Evolutionary conservation across 2,113 vertebrate species (phyloP), one percentile per base, ranked within the genome.

Genomic region (Centropus bengalensis): DNA sequence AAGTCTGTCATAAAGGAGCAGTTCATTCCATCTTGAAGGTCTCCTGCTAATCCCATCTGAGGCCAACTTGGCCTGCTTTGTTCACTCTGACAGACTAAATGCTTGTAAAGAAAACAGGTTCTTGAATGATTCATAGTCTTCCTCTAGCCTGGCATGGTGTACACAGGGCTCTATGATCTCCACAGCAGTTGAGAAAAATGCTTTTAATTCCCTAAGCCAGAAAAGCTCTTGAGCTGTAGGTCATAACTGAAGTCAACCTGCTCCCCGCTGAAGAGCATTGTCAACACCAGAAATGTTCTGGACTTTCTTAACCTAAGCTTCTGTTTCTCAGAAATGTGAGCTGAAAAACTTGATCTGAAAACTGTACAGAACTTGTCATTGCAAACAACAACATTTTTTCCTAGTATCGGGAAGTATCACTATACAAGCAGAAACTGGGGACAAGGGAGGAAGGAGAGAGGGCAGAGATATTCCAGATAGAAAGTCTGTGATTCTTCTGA

Each of bases 51-150:
- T 94, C 74, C 20, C 18, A 17, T 55, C 21, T 79, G 58, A 84
- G 69, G 40, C 73, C 49, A 27, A 68, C 44, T 75, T 84, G 58
- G 52, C 36, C 36, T 78, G 52, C 47, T 87, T 87, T 91, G 66
- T 89, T 87, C 49, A 12, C 23, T 78, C 30, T 87, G 66, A 44
- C 59, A 89, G 84, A 71, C n/a, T 64, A 58, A 89, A 60, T 40
- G 36, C 74, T 82, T 89, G 32, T 84, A 69, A 91, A 82, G 62
- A 87, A 78, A 92, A 73, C 19, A 87, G 45, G 30, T 60, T 96
- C 66, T 76, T 84, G 62, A 95, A 76, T 82, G 91, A 84, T 93
- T 95, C 63, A 30, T 78, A 27, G 67, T 91, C 56, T 30, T 87
- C n/a, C 58, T 52, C 47, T 44, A 49, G 58, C 24, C 47, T 68